Percentiles rank a stretch among this genome's conserved stretches.
Conservation (phyloP, 2,113 vertebrate species). For the Catharus fuscescens region DNA sequence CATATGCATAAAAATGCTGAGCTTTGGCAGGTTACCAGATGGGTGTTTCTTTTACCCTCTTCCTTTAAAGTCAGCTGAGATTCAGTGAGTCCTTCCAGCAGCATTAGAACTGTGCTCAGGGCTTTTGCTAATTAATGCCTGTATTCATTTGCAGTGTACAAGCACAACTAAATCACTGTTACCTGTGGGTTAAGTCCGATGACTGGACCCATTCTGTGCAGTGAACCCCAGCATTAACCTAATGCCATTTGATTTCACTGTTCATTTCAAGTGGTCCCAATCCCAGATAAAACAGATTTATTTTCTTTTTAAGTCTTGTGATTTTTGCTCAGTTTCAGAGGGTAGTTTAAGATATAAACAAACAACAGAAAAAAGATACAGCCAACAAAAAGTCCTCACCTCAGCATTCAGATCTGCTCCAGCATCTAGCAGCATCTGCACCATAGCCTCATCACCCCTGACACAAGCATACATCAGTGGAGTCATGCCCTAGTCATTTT, state of each 20-base stretch:
- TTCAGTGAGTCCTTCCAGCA: background rate
- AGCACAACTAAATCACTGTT: background rate
- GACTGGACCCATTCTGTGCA: background rate
- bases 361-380: slow-evolving; percentile 35
- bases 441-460: slow-evolving; percentile 98
- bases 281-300: background rate
- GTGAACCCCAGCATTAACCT: background rate
- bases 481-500: slow-evolving; percentile 90
- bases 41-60: background rate
- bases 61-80: background rate
- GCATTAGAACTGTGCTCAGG: background rate
- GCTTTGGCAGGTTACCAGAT: background rate
- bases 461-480: slow-evolving; percentile 98
- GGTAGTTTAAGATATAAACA: slow-evolving; percentile 9
- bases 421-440: slow-evolving; percentile 98
- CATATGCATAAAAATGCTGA: background rate
- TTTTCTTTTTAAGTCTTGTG: background rate
- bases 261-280: background rate
- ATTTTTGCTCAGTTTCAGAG: background rate
- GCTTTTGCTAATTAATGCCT: background rate
- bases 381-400: slow-evolving; percentile 81
- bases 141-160: background rate
- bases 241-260: background rate
- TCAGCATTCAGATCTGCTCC: slow-evolving; percentile 97
- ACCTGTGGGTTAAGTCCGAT: background rate